Base-by-base conservation (phyloP, 2,797 vertebrate species). In the Sebastiscus tertius region DNA sequence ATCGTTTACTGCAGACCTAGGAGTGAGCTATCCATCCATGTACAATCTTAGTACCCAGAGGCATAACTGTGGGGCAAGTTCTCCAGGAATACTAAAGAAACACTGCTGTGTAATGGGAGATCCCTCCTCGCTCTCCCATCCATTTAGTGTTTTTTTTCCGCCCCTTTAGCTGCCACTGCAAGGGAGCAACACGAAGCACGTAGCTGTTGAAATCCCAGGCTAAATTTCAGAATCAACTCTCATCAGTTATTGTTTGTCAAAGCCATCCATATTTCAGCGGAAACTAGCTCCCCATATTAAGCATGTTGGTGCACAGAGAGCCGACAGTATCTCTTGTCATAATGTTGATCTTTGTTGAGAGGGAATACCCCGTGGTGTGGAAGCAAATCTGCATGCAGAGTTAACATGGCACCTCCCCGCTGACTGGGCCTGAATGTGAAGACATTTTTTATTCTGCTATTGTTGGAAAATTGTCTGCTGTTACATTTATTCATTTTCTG, bases 311-410 rank as follows among this genome's bases (percentile, higher is more conserved):
- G 85, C 58, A 13, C 20, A 24, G 55, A 74, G 72, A 42, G 55
- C 49, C 2, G 24, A 24, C 76, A 39, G 73, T 22, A 52, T 76
- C 63, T 77, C 77, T 80, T 88, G 81, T 91, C 86, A 76, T 73
- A 82, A 87, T 88, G 87, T 88, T 89, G 81, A 90, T 93, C 74
- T 88, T 87, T 81, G 78, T 73, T 76, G 80, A 81, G 83, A 46
- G 72, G 62, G 64, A 81, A 82, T 72, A 72, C 73, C 82, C 85
- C 46, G 7, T 62, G 66, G 76, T 9, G 81, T 79, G 72, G 80
- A 75, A 62, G 82, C 46, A 81, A 68, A 89, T 85, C 66, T 75
- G 73, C 77, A 78, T 71, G 77, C 77, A 75, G 65, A 77, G 83
- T 80, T 79, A 88, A 79, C 84, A 52, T 60, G 76, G 66, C 76